These are phyloP conservation scores for Tokudaia muenninki DNA, from an alignment of 2,797 vertebrate genomes.

Conservation along the genomic window DNA sequence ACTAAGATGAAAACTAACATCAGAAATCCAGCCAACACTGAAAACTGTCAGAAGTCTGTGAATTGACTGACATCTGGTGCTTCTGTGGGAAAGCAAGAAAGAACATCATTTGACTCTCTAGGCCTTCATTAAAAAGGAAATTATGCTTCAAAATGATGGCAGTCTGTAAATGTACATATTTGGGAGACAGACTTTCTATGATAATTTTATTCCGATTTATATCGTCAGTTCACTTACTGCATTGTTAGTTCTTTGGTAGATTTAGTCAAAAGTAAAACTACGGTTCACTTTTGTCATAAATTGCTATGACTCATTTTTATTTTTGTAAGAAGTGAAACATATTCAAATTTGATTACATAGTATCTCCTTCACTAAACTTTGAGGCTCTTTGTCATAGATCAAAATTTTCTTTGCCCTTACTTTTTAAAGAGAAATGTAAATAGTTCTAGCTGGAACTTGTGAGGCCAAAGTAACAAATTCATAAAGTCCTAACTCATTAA, in stretches of 20 bases:
- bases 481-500: neutral
- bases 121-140: neutral
- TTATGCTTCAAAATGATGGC: neutral
- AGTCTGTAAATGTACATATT: conserved; percentile 24
- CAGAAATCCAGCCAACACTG: neutral
- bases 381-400: neutral
- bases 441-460: neutral
- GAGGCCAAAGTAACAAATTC: conserved; percentile 3
- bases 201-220: conserved; percentile 23
- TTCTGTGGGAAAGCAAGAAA: conserved; percentile 17
- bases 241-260: neutral
- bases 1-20: neutral
- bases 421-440: neutral
- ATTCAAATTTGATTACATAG: neutral
- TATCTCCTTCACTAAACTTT: neutral
- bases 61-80: neutral
- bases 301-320: neutral
- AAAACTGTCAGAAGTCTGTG: neutral
- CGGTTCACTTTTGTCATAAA: neutral
- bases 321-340: conserved; percentile 7
- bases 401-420: neutral
- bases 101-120: neutral
- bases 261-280: neutral
- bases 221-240: neutral
- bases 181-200: conserved; percentile 14